Conservation (phyloP, 2,113 vertebrate species). For the Aramus guarauna region DNA sequence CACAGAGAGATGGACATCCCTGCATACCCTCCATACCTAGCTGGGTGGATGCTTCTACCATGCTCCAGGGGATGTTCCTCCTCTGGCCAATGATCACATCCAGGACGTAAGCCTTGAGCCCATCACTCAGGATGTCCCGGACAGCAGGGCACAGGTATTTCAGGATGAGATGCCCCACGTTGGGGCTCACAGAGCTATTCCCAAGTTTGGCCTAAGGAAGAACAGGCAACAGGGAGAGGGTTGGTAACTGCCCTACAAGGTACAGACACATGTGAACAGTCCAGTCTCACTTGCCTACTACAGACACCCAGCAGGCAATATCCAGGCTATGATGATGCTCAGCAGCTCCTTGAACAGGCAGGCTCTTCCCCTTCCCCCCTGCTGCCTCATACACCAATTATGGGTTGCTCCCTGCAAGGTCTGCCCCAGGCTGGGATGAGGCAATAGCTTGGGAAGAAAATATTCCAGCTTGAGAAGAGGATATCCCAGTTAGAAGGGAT, state of each 20-base stretch:
- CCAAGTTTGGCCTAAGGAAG: constrained; percentile 90
- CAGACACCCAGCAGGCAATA: not conserved
- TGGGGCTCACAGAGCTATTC: constrained; percentile 97
- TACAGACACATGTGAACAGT: not conserved
- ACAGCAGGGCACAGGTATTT: constrained; percentile 97
- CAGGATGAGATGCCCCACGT: constrained; percentile 93
- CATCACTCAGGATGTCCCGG: constrained; percentile 86
- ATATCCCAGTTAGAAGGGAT: no score
- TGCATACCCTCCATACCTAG: constrained; percentile 72
- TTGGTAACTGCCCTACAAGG: not conserved
- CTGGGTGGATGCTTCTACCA: constrained; percentile 94
- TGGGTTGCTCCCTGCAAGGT: not conserved
- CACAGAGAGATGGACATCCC: fast-evolving
- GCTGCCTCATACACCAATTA: not conserved
- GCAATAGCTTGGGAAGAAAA: not conserved
- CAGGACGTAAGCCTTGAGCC: constrained; percentile 88
- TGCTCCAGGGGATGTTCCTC: constrained; percentile 90
- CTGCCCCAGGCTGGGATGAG: not conserved
- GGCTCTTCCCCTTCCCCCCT: not conserved
- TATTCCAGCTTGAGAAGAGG: not conserved
- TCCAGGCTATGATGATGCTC: not conserved
- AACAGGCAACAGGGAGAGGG: not conserved
- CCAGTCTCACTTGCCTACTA: not conserved
- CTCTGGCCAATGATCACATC: constrained; percentile 95
- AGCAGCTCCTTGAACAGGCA: not conserved